Evolutionary conservation across 2,888 invertebrate genomes (phyloP), one percentile per base, ranked within the genome.

Genomic region (Drosophila sordidapex): DNA sequence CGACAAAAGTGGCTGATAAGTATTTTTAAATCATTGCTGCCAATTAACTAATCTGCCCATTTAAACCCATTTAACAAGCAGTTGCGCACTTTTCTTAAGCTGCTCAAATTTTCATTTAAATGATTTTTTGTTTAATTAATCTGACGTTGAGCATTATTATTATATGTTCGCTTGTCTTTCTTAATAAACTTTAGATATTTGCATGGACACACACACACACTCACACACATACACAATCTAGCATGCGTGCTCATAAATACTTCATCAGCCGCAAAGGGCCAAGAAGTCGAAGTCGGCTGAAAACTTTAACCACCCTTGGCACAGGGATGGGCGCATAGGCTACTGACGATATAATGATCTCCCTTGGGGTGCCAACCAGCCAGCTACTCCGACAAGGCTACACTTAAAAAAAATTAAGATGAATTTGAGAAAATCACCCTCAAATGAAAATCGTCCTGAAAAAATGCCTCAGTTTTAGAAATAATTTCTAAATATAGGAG

Each of bases 261-360:
- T 86, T 81, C 72, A 87, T 85, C 85, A 87, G 86, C 59, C 74
- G 48, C 64, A 78, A 54, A 73, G 78, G 72, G 70, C 80, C 58
- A 73, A 77, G 72, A 80, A 80, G 82, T 73, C 77, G 70, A 74
- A 75, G 75, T 57, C 43, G 75, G 79, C 78, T 79, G 70, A 63
- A 78, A 87, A 88, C 70, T 79, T 85, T 76, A 71, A 46, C 62
- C 49, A n/a, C 35, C 31, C 59, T 49, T 38, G 38, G 48, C 33
- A 43, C 29, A 31, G 43, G 31, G 27, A 52, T 54, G 59, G 52
- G 64, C 70, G 68, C 77, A 69, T 79, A 77, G 79, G 77, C 74
- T 82, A 73, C 89, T 81, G 86, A 83, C 84, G 86, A 78, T 89
- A 83, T 89, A 89, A 89, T 88, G 86, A 88, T 89, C 81, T 89